phyloP scores from a whole-genome alignment of 1,140 invertebrate species.

The Limonius californicus region DNA sequence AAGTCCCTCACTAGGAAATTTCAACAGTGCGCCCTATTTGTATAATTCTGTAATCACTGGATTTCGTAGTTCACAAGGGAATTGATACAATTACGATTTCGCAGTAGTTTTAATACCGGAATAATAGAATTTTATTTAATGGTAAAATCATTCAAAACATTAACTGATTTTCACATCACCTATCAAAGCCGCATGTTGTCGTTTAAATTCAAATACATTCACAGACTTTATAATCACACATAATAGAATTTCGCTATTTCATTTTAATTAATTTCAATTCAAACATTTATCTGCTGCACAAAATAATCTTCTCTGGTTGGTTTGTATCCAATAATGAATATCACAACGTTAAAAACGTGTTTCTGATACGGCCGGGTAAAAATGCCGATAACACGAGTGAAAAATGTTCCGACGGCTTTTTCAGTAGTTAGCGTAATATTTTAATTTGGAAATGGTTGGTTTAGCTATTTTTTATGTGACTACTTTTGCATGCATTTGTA shows the following conservation, averaged over 20 bases:
- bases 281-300: background rate
- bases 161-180: constrained; percentile 1
- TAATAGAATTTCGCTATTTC: background rate
- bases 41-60: no score
- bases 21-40: no score
- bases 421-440: background rate
- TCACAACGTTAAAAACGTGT: background rate
- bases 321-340: background rate
- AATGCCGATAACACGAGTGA: background rate
- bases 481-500: background rate
- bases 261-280: background rate
- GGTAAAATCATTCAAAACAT: background rate
- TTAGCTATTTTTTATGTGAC: background rate
- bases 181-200: background rate
- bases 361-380: background rate
- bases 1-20: no score
- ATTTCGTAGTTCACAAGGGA: no score
- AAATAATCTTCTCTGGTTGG: background rate
- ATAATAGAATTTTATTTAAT: no score
- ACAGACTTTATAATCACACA: background rate
- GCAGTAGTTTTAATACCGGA: no score
- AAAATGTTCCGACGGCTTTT: background rate
- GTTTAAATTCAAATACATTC: background rate
- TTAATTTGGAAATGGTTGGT: no score
- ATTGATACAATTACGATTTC: no score